Evolutionary conservation across 2,113 vertebrate species (phyloP), one percentile per base, ranked within the genome.

Genomic region (Setophaga kirtlandii): DNA sequence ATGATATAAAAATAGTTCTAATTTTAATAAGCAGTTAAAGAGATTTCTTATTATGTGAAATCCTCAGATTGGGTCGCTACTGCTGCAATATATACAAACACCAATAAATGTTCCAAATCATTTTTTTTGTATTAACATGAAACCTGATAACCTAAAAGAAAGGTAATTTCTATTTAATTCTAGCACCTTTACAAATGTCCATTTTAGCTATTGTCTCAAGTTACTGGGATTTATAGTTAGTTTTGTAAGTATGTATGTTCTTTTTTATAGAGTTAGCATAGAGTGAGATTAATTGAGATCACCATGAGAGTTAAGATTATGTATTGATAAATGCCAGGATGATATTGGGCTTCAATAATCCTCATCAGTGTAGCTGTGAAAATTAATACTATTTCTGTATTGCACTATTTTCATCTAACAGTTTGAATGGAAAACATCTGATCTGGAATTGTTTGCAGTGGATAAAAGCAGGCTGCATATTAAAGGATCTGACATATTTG

Each of bases 401-500:
- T 62, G 21, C 37, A 23, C 28, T 70, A 23, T 84, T 94, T 92
- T 83, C 59, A 78, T 76, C 53, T 46, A 71, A 42, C 56, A 71
- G 5, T 89, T 89, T 71, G 53, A 86, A 78, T 56, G n/a, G 56
- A 89, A 88, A 92, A 41, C 65, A 49, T 78, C 76, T 84, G 76
- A 87, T 93, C 83, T 93, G 49, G 71, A 93, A 78, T 87, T 92
- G 47, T 94, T 93, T 95, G 71, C 79, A 56, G 41, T 39, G 37
- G 50, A 64, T 78, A 85, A 90, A 96, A 88, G 59, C 49, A 94
- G 85, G 39, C 75, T 68, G 81, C 70, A 64, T 76, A 75, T 84
- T 95, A 95, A 95, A 93, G 82, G 71, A 91, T 91, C 87, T 74
- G 90, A 93, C 75, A 86, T 94, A 93, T 94, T 91, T 94, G 94